Conservation (phyloP, 2,113 vertebrate species). For the Lates calcarifer region DNA sequence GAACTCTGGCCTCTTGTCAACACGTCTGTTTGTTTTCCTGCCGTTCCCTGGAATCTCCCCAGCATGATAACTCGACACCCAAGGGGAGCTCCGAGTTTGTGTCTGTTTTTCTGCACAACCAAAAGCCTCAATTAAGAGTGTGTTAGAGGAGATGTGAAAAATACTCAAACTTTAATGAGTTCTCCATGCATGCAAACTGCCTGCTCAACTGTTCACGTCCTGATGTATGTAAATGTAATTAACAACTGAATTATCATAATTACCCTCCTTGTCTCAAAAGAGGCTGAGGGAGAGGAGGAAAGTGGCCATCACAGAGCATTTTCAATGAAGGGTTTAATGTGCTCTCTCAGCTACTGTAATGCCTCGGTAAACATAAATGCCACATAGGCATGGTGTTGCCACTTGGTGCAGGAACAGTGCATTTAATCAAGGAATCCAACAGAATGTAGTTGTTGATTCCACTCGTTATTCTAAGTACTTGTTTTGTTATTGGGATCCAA, state of each 20-base stretch:
- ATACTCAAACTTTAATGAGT: constrained; percentile 75
- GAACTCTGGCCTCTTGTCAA: constrained; percentile 81
- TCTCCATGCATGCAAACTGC: constrained; percentile 65
- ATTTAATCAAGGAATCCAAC: constrained; percentile 54
- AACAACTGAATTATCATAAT: constrained; percentile 85
- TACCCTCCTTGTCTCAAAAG: constrained; percentile 78
- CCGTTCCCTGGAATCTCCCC: constrained; percentile 64
- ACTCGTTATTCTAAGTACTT: constrained; percentile 55
- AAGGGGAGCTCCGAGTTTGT: constrained; percentile 16
- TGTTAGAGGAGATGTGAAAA: constrained; percentile 63
- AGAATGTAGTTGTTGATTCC: constrained; percentile 63
- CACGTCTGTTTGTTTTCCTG: constrained; percentile 80
- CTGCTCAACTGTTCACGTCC: constrained; percentile 65
- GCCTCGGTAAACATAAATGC: constrained; percentile 74
- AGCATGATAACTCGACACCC: constrained; percentile 67
- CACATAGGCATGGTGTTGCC: constrained; percentile 50
- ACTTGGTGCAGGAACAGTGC: constrained; percentile 42
- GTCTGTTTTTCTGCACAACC: constrained; percentile 53
- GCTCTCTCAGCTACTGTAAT: constrained; percentile 75
- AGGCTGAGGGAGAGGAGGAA: constrained; percentile 67
- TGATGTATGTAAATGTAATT: constrained; percentile 85
- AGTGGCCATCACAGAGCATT: constrained; percentile 75
- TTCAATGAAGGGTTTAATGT: constrained; percentile 74
- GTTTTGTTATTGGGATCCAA: constrained; percentile 50
- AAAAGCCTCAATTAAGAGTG: constrained; percentile 69